Evolutionary conservation across 1,140 invertebrate species (phyloP).

Genomic region (Proctacanthus coquilletti): DNA sequence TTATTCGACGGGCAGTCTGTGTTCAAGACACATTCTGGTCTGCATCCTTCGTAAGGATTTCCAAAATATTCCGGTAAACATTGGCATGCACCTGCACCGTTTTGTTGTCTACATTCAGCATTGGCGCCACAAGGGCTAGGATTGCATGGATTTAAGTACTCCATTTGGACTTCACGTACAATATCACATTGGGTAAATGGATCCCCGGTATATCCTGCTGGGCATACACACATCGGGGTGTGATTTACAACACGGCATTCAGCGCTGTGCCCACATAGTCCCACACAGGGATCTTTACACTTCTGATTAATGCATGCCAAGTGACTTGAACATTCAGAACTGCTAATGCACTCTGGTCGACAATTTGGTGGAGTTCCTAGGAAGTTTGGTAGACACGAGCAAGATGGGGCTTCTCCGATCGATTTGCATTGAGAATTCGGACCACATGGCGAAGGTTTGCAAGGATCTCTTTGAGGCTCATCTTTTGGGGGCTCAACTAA

Average conservation of each 20-base stretch:
- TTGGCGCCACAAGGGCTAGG: slow-evolving; percentile 59
- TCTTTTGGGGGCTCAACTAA: slow-evolving; percentile 32
- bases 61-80: slow-evolving; percentile 56
- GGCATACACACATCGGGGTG: slow-evolving; percentile 59
- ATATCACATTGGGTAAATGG: slow-evolving; percentile 47
- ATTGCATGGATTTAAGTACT: slow-evolving; percentile 38
- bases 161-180: slow-evolving; percentile 19
- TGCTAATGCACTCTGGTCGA: slow-evolving; percentile 59
- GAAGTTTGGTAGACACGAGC: slow-evolving; percentile 53
- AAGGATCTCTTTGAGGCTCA: slow-evolving; percentile 36
- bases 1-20: slow-evolving; percentile 51
- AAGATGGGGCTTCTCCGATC: slow-evolving; percentile 46
- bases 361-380: slow-evolving; percentile 66
- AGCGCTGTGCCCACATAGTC: slow-evolving; percentile 63
- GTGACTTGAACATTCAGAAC: slow-evolving; percentile 60
- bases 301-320: slow-evolving; percentile 61
- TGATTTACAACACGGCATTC: slow-evolving; percentile 66
- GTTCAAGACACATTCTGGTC: slow-evolving; percentile 47
- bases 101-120: slow-evolving; percentile 50
- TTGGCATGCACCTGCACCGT: slow-evolving; percentile 48
- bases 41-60: slow-evolving; percentile 60
- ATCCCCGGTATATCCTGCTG: slow-evolving; percentile 56
- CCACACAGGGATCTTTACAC: slow-evolving; percentile 66
- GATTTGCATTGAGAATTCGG: slow-evolving; percentile 49
- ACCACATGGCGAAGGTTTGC: slow-evolving; percentile 57